Base-by-base conservation (phyloP, 2,888 invertebrate genomes). In the Drosophila imparisetae region DNA sequence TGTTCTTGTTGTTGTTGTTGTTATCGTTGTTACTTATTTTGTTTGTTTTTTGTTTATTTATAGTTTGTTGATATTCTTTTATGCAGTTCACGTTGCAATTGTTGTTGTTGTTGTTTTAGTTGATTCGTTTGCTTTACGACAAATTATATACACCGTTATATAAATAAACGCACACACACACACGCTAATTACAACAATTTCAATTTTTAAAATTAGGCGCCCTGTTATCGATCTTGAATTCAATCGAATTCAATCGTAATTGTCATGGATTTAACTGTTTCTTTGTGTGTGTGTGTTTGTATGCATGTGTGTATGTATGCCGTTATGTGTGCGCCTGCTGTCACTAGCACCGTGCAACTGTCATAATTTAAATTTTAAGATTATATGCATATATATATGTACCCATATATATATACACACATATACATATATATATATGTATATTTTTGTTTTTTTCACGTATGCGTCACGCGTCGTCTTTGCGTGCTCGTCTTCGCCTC, bases 391-490 rank as follows among this genome's bases (percentile, higher is more conserved):
- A 38, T 49, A 29, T 15, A 49, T 54, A 38, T 24, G 38, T 34
- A 49, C 27, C 18, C 38, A 38, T 53, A 54, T 42, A 50, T 29
- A 57, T 21, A 42, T 21, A 53, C 11, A 48, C 55, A 45, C 45
- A 59, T 45, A 50, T 67, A 64, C 59, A 21, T 24, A 29, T 18
- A 27, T 42, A 34, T 21, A 40, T 36, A 64, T 61, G 45, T 7
- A 42, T 62, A 21, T 57, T 40, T 38, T 38, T 67, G 59, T 63
- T 40, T 61, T 67, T 61, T 85, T 69, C 62, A 63, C 71, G 60
- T 75, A 71, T 83, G 78, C 76, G 81, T 79, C 67, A 79, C 76
- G 78, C 83, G 88, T 66, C 50, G 78, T 60, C 68, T 75, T 69
- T 71, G 75, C 80, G 78, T 80, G 75, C 74, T 85, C 85, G 76